A percentile compares a stretch with the other conserved stretches of the same genome.
phyloP scores from a whole-genome alignment of 2,888 invertebrate species.

The Trichacis sp. region DNA sequence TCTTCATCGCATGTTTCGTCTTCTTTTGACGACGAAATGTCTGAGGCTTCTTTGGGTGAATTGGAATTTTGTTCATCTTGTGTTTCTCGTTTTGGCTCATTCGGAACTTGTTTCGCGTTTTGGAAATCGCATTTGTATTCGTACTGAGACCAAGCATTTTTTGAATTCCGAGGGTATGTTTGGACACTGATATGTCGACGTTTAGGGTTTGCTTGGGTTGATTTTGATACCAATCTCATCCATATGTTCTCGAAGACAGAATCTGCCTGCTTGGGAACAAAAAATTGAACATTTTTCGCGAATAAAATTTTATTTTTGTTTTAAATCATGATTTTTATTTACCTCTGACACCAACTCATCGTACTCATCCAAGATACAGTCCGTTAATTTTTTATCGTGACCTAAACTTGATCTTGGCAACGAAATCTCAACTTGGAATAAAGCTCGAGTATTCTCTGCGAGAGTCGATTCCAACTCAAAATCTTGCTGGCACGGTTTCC shows the following conservation, averaged over 20 bases:
- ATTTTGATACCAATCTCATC: slow-evolving; percentile 72
- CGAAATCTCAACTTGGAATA: slow-evolving; percentile 74
- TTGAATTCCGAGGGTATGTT: slow-evolving; percentile 60
- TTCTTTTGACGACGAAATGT: background rate
- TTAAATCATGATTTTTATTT: slow-evolving; percentile 44
- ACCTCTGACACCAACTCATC: slow-evolving; percentile 74
- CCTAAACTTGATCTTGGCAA: slow-evolving; percentile 31
- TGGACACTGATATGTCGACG: slow-evolving; percentile 53
- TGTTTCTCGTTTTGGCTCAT: slow-evolving; percentile 21
- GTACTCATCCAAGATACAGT: slow-evolving; percentile 76
- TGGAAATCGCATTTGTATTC: slow-evolving; percentile 30
- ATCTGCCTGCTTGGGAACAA: background rate
- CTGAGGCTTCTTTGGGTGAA: background rate
- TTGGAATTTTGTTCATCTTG: slow-evolving; percentile 27
- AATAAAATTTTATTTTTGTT: background rate
- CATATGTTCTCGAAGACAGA: slow-evolving; percentile 72
- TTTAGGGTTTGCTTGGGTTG: slow-evolving; percentile 73
- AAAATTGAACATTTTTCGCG: no score
- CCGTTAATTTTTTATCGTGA: slow-evolving; percentile 39
- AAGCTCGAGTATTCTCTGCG: slow-evolving; percentile 71
- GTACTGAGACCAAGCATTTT: slow-evolving; percentile 65
- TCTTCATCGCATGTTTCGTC: slow-evolving; percentile 19
- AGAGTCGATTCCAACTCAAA: slow-evolving; percentile 74
- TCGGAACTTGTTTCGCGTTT: slow-evolving; percentile 15
- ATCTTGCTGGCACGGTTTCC: slow-evolving; percentile 74